These are phyloP conservation scores for Procambarus clarkii DNA, from an alignment of 1,140 invertebrate genomes.

Conservation along the genomic window DNA sequence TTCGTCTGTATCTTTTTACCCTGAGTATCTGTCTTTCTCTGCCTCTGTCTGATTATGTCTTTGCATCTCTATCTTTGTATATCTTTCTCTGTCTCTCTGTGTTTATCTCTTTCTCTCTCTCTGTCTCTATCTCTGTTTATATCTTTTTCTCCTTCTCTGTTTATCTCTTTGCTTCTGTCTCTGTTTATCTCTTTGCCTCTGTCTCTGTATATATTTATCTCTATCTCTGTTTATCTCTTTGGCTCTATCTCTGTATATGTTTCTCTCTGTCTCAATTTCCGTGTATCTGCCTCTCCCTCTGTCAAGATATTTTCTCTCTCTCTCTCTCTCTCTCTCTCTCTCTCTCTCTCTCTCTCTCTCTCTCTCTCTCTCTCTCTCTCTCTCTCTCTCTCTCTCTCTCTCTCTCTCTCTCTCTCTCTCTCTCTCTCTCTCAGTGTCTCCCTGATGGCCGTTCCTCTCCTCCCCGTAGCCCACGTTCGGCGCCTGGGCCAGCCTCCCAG, in stretches of 20 bases:
- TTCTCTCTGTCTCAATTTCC: no score
- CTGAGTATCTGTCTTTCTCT: neutral
- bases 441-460: neutral
- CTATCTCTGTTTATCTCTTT: no score
- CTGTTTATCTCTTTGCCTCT: no score
- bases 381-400: slow-evolving; percentile 41
- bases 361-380: no score
- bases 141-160: no score
- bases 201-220: no score
- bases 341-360: no score
- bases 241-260: no score
- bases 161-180: no score
- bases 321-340: no score
- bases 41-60: neutral
- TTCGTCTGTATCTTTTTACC: no score
- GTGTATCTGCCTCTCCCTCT: neutral
- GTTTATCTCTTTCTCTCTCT: neutral
- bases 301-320: neutral
- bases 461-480: slow-evolving; percentile 27
- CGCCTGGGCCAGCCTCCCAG: slow-evolving; percentile 52
- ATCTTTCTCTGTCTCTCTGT: neutral
- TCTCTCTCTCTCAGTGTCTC: slow-evolving; percentile 19
- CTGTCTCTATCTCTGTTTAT: no score
- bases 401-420: slow-evolving; percentile 37
- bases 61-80: neutral